These are phyloP conservation scores for Vanacampus margaritifer DNA, from an alignment of 2,113 vertebrate genomes.

Conservation along the genomic window DNA sequence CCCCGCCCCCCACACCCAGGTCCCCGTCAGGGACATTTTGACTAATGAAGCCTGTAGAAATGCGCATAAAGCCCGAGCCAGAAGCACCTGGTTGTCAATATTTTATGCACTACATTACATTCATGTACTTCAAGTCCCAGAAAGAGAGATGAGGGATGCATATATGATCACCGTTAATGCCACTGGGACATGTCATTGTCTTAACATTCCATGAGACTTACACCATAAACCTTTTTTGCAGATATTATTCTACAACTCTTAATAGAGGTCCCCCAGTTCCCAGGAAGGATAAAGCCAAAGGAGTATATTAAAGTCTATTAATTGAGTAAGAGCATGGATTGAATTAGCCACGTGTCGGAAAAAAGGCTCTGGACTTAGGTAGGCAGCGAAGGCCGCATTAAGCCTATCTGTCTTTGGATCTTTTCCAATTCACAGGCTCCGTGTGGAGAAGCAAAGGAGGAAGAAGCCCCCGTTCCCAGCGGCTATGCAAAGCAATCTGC, in stretches of 20 bases:
- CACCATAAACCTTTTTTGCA: slow-evolving; percentile 53
- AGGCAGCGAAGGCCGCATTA: slow-evolving; percentile 62
- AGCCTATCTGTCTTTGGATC: slow-evolving; percentile 70
- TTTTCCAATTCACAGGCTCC: slow-evolving; percentile 66
- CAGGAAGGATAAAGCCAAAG: slow-evolving; percentile 64
- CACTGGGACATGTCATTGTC: slow-evolving; percentile 56
- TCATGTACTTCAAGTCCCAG: slow-evolving; percentile 50
- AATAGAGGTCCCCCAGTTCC: slow-evolving; percentile 58
- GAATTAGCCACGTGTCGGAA: slow-evolving; percentile 66
- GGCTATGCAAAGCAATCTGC: slow-evolving; percentile 73
- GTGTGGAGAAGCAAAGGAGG: slow-evolving; percentile 60
- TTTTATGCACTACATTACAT: slow-evolving; percentile 52
- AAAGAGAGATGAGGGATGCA: slow-evolving; percentile 55
- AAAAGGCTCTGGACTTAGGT: slow-evolving; percentile 58
- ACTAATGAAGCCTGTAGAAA: slow-evolving; percentile 58
- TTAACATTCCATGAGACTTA: slow-evolving; percentile 52
- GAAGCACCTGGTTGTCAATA: slow-evolving; percentile 55
- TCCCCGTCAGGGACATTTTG: slow-evolving; percentile 58
- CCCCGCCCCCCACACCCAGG: neutral
- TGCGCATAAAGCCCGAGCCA: slow-evolving; percentile 41
- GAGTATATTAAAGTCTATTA: slow-evolving; percentile 67
- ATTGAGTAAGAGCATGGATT: slow-evolving; percentile 65
- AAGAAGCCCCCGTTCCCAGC: slow-evolving; percentile 61
- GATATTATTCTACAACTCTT: slow-evolving; percentile 50
- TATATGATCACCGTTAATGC: slow-evolving; percentile 57